Percentiles rank a stretch among this genome's conserved stretches.
Conservation (phyloP, 2,888 invertebrate genomes). For the Leptothorax acervorum region DNA sequence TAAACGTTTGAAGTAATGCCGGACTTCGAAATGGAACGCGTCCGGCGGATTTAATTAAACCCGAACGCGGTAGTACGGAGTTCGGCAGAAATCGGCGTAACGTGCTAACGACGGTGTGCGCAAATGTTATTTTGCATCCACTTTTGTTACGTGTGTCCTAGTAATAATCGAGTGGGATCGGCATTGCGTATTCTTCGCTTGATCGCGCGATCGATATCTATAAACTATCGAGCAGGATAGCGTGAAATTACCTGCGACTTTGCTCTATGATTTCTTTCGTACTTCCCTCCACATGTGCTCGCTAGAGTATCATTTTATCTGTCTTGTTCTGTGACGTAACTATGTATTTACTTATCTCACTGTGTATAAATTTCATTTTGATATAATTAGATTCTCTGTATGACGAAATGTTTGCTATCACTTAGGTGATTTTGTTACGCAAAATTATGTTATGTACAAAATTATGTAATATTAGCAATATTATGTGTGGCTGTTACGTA, state of each 20-base stretch:
- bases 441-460: neutral
- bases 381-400: neutral
- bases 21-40: neutral
- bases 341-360: neutral
- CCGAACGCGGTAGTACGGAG: neutral
- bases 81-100: neutral
- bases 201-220: conserved; percentile 38
- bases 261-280: conserved; percentile 28
- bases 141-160: conserved; percentile 17
- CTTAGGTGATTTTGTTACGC: neutral
- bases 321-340: neutral
- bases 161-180: conserved; percentile 18
- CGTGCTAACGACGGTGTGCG: conserved; percentile 3
- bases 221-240: conserved; percentile 1
- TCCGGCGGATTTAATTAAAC: conserved; percentile 28
- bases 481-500: neutral
- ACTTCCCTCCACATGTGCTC: neutral
- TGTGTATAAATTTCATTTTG: neutral
- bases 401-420: neutral
- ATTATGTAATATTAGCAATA: neutral
- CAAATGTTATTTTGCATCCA: neutral
- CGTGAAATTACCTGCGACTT: conserved; percentile 34
- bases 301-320: conserved; percentile 7
- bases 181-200: conserved; percentile 17
- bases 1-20: neutral